Percentiles rank a stretch among this genome's conserved stretches.
Conservation (phyloP, 2,888 invertebrate genomes). For the Amphipoea lucens region DNA sequence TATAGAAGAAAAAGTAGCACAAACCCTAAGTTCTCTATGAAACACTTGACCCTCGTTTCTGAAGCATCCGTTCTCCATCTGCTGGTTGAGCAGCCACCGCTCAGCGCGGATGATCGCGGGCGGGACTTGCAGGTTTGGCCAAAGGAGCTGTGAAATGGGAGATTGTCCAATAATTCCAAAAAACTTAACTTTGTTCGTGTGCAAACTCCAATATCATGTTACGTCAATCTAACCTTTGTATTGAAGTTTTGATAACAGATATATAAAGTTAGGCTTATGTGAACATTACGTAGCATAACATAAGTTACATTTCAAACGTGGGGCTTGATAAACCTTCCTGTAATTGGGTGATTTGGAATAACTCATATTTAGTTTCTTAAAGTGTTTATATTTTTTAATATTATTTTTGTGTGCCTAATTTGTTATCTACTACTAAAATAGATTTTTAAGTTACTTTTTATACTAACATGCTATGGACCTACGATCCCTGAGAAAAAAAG, state of each 20-base stretch:
- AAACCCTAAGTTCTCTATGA: constrained; percentile 90
- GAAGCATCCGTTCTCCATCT: constrained; percentile 95
- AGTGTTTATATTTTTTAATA: background rate
- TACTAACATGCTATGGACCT: too few species aligned
- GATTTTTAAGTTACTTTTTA: too few species aligned
- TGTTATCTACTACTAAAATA: background rate
- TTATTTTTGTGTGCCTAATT: background rate
- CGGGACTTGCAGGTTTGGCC: constrained; percentile 75
- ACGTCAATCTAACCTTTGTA: background rate
- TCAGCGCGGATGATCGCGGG: constrained; percentile 78
- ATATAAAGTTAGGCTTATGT: too few species aligned
- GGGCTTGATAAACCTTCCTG: background rate
- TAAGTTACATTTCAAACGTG: background rate
- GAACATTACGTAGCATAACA: too few species aligned
- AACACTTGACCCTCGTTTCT: constrained; percentile 92
- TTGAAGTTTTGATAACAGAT: background rate
- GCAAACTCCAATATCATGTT: background rate
- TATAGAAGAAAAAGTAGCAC: background rate
- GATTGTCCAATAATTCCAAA: too few species aligned
- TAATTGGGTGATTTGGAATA: background rate
- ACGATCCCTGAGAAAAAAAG: too few species aligned
- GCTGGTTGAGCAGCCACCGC: constrained; percentile 92
- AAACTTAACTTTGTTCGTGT: too few species aligned
- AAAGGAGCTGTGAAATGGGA: constrained; percentile 72
- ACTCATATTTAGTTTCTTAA: background rate